Conservation (phyloP, 2,888 invertebrate species). For the Catonia carolina region DNA sequence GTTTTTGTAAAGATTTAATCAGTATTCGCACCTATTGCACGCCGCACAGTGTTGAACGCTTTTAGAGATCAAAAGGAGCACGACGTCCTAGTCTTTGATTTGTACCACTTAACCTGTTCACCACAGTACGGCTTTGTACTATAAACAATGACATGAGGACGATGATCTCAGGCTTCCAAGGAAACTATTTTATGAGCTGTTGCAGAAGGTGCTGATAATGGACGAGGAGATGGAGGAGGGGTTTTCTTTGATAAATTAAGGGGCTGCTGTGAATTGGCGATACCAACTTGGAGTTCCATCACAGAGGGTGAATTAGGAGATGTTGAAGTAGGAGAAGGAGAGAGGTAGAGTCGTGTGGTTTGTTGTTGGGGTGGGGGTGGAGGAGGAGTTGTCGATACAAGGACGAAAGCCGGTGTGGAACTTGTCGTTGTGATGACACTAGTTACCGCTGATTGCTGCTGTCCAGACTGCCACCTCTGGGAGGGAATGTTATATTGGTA, state of each 20-base stretch:
- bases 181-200: conserved; percentile 53
- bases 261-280: conserved; percentile 74
- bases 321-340: conserved; percentile 43
- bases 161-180: conserved; percentile 44
- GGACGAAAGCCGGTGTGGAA: conserved; percentile 41
- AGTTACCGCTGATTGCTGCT: conserved; percentile 43
- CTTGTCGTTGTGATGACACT: conserved; percentile 58
- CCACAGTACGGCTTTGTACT: conserved; percentile 32
- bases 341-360: conserved; percentile 37
- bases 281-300: conserved; percentile 74
- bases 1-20: background rate
- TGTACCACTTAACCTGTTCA: conserved; percentile 32
- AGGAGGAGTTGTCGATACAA: conserved; percentile 38
- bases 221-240: conserved; percentile 66
- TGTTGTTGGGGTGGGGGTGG: conserved; percentile 37
- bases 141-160: conserved; percentile 27
- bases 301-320: conserved; percentile 48
- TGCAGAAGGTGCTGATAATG: conserved; percentile 44
- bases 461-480: conserved; percentile 29
- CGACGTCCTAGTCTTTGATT: conserved; percentile 30
- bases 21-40: background rate
- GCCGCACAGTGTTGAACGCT: conserved; percentile 18
- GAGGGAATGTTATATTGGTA: conserved; percentile 30
- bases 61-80: conserved; percentile 33
- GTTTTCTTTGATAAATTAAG: conserved; percentile 84